Conservation (phyloP, 2,113 vertebrate species). For the Gila orcuttii region DNA sequence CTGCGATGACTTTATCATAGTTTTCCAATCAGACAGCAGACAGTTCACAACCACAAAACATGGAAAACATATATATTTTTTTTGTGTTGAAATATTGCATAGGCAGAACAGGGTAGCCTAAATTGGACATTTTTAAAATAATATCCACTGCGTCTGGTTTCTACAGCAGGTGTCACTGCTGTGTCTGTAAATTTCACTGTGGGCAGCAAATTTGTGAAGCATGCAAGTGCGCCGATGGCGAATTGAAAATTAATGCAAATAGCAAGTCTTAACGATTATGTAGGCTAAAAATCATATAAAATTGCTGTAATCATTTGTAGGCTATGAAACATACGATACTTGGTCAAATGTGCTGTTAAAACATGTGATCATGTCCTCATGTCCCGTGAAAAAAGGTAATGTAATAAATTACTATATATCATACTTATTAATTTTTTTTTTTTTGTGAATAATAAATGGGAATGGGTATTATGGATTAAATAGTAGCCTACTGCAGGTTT, state of each 20-base stretch:
- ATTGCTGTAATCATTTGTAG: not conserved
- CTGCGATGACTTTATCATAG: too few relatives aligned
- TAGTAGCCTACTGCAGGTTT: not conserved
- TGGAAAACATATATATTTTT: too few relatives aligned
- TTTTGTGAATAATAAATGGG: not conserved
- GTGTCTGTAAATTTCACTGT: not conserved
- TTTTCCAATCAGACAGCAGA: too few relatives aligned
- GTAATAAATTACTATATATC: not conserved
- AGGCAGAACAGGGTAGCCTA: not conserved
- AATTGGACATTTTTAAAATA: not conserved
- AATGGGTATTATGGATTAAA: not conserved
- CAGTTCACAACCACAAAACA: too few relatives aligned
- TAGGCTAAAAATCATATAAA: not conserved
- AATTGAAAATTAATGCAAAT: not conserved
- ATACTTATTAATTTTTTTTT: not conserved
- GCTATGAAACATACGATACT: not conserved
- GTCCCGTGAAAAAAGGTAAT: not conserved
- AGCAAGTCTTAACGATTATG: not conserved
- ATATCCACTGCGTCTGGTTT: not conserved
- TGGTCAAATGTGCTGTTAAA: not conserved
- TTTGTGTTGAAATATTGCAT: too few relatives aligned
- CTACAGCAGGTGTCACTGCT: conserved; percentile 21
- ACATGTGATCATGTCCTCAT: not conserved
- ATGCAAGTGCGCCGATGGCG: not conserved
- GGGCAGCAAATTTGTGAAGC: not conserved